Evolutionary conservation across 1,140 invertebrate species (phyloP), one percentile per base, ranked within the genome.

Genomic region (Stenopsyche tienmushanensis): DNA sequence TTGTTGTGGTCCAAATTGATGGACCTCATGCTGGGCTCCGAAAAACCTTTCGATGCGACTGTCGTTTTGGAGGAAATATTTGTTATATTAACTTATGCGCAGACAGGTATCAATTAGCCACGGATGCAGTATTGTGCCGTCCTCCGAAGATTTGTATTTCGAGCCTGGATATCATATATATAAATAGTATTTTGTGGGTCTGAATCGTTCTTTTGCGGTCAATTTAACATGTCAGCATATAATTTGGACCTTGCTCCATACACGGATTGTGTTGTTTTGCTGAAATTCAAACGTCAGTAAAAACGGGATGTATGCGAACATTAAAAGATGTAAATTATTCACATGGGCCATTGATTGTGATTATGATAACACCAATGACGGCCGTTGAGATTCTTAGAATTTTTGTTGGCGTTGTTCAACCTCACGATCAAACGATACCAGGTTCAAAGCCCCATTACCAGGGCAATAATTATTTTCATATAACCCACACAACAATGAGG

Each of bases 401-500:
- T 23, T 42, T 26, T 42, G 39, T 24, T n/a, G 21, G 24, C 54
- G 54, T 29, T 10, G 29, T 42, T 54, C 52, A 54, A 18, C 15
- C 39, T 54, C 49, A n/a, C 49, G 49, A 52, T 52, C 15, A 15
- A 21, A 52, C 24, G 52, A 55, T 55, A 55, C 26, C 24, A 49
- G 21, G 52, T 55, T n/a, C 18, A 34, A 3, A 53, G 8, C 9
- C 21, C 5, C 50, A 53, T 3, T 29, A 53, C 20, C 8, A 23
- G 20, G 24, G 24, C 21, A 24, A 53, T 23, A 17, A 53, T 57
- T 24, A 24, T 21, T 34, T 10, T 42, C 34, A 39, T 57, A 18
- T 39, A 57, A 57, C 34, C 54, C 54, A 55, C 52, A 55, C 52
- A 55, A 57, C 34, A 57, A 57, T 57, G 5, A 42, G 20, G 54